phyloP scores from a whole-genome alignment of 2,888 invertebrate genomes.

The Xylota segnis region DNA sequence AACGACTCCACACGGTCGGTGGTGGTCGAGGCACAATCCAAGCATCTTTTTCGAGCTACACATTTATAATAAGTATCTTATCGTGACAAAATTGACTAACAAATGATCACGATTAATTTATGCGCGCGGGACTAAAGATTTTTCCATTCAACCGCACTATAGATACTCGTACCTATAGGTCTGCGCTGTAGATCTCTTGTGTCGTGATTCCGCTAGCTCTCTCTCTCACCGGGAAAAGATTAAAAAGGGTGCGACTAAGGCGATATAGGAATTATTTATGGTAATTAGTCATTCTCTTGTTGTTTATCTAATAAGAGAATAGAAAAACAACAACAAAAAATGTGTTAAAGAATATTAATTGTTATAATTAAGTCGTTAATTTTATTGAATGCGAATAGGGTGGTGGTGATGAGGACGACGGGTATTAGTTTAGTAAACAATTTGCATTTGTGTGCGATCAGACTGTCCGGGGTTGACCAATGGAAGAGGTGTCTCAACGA shows the following conservation, averaged over 20 bases:
- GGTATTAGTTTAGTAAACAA: slow-evolving; percentile 12
- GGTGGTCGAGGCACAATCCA: slow-evolving; percentile 19
- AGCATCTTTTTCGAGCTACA: slow-evolving; percentile 54
- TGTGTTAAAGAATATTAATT: slow-evolving; percentile 43
- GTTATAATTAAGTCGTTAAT: slow-evolving; percentile 67
- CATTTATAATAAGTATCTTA: slow-evolving; percentile 67
- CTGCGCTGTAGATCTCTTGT: slow-evolving; percentile 63
- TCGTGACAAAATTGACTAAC: slow-evolving; percentile 75
- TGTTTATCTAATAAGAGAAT: slow-evolving; percentile 46
- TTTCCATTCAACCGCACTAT: slow-evolving; percentile 26
- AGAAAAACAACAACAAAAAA: slow-evolving; percentile 11
- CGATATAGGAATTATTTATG: slow-evolving; percentile 68
- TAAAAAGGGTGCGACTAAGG: slow-evolving; percentile 70
- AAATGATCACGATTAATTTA: slow-evolving; percentile 72
- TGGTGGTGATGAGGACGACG: slow-evolving; percentile 36
- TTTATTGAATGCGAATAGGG: slow-evolving; percentile 41
- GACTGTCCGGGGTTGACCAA: not conserved
- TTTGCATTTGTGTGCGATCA: slow-evolving; percentile 29
- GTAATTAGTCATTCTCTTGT: slow-evolving; percentile 61
- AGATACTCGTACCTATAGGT: slow-evolving; percentile 37
- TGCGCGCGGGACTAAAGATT: slow-evolving; percentile 50
- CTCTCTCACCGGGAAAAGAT: slow-evolving; percentile 56
- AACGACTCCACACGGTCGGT: too few species aligned
- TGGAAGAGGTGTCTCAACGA: slow-evolving; percentile 18
- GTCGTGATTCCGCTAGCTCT: too few species aligned